phyloP scores from a whole-genome alignment of 2,797 vertebrate species.

The Chrosomus eos region DNA sequence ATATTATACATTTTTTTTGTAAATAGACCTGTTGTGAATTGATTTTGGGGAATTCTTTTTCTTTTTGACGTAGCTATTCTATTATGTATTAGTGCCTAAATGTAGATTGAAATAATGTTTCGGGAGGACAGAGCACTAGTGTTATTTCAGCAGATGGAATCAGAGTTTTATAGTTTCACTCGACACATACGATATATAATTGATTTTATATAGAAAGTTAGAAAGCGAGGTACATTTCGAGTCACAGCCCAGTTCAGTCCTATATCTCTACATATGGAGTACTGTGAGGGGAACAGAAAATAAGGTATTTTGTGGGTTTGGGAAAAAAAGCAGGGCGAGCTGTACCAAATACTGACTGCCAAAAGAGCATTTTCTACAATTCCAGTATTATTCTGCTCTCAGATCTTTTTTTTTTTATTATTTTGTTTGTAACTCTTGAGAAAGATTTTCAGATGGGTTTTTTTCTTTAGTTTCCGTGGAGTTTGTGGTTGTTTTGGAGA shows the following conservation, averaged over 20 bases:
- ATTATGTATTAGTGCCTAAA: slow-evolving; percentile 78
- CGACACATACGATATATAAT: background rate
- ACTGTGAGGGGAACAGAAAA: slow-evolving; percentile 21
- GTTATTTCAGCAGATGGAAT: slow-evolving; percentile 53
- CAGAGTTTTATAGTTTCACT: slow-evolving; percentile 26
- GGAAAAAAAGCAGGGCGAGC: slow-evolving; percentile 31
- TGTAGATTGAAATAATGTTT: slow-evolving; percentile 75
- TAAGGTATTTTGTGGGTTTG: slow-evolving; percentile 21
- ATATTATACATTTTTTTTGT: slow-evolving; percentile 69
- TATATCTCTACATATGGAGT: background rate
- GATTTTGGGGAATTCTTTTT: slow-evolving; percentile 65
- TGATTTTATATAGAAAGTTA: slow-evolving; percentile 24
- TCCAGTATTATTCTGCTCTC: slow-evolving; percentile 41
- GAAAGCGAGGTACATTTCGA: slow-evolving; percentile 24
- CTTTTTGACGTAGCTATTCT: slow-evolving; percentile 67
- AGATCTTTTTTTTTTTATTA: background rate
- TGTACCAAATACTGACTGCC: slow-evolving; percentile 57
- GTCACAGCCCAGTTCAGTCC: background rate
- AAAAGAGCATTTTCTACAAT: slow-evolving; percentile 56
- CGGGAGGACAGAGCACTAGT: slow-evolving; percentile 71
- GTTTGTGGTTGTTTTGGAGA: slow-evolving; percentile 40
- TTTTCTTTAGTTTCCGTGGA: slow-evolving; percentile 35
- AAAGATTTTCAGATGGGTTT: slow-evolving; percentile 31
- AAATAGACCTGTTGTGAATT: slow-evolving; percentile 71
- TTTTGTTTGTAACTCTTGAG: slow-evolving; percentile 3